A percentile compares a stretch with the other conserved stretches of the same genome.
phyloP scores from a whole-genome alignment of 2,888 invertebrate genomes.

The Nemotelus nigrinus region DNA sequence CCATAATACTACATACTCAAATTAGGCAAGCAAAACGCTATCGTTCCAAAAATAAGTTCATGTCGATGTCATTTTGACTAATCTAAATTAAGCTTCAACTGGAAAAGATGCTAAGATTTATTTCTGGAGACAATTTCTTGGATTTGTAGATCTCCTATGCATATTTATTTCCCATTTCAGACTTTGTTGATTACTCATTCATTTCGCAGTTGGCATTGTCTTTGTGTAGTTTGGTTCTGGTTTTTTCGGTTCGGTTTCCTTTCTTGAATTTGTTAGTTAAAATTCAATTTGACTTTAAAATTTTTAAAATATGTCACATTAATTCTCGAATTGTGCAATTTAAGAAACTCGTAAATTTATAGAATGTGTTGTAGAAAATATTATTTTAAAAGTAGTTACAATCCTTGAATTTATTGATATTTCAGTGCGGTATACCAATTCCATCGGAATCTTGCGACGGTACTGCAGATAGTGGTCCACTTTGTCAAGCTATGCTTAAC shows the following conservation, averaged over 20 bases:
- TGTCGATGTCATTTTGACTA: not conserved
- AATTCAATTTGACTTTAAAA: no score
- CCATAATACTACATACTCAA: constrained; percentile 3
- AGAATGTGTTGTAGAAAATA: not conserved
- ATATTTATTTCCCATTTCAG: not conserved
- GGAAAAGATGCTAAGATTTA: constrained; percentile 21
- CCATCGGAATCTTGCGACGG: not conserved
- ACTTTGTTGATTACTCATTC: not conserved
- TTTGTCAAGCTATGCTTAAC: constrained; percentile 39
- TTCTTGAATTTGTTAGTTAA: no score
- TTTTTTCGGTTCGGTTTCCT: not conserved
- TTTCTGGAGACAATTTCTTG: constrained; percentile 35
- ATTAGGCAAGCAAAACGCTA: constrained; percentile 6
- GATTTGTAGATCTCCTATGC: not conserved
- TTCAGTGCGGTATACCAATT: constrained; percentile 40
- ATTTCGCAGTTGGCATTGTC: no score
- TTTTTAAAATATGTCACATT: no score
- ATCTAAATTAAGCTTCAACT: constrained; percentile 30
- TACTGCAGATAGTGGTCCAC: not conserved
- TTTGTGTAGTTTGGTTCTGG: no score
- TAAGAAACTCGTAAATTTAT: not conserved
- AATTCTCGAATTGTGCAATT: no score
- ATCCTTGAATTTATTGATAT: not conserved
- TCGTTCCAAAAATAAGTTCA: constrained; percentile 22
- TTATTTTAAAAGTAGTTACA: not conserved